phyloP scores from a whole-genome alignment of 2,797 vertebrate genomes.

The Anabas testudineus region DNA sequence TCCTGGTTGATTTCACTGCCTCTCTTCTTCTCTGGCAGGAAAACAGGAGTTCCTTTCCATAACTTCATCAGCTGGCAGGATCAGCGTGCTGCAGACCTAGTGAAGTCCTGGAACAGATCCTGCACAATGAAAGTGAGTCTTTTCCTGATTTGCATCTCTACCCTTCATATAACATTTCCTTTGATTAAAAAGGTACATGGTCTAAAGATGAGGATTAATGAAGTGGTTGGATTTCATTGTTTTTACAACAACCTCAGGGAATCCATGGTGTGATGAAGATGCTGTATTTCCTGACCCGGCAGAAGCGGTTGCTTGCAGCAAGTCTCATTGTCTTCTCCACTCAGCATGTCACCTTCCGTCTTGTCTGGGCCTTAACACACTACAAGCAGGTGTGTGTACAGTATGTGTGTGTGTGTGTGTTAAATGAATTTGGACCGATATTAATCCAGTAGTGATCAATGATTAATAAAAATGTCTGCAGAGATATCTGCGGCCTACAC shows the following conservation, averaged over 20 bases:
- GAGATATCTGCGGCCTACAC: too few relatives aligned
- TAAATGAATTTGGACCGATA: not conserved
- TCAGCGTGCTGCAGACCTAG: conserved; percentile 88
- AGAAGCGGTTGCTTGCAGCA: conserved; percentile 84
- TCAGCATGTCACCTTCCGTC: conserved; percentile 90
- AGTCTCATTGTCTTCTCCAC: conserved; percentile 90
- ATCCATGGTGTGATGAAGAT: conserved; percentile 85
- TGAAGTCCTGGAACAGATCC: conserved; percentile 93
- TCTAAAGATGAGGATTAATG: not conserved
- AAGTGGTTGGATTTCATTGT: not conserved
- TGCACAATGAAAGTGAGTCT: conserved; percentile 89
- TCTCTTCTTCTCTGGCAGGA: conserved; percentile 77
- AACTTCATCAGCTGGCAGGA: conserved; percentile 99
- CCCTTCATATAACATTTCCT: not conserved
- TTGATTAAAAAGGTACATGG: not conserved
- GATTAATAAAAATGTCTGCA: too few relatives aligned
- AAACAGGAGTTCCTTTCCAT: conserved; percentile 92
- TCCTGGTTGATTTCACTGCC: not conserved
- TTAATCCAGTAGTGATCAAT: not conserved
- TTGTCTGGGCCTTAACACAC: conserved; percentile 91
- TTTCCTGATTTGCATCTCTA: not conserved
- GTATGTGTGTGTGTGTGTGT: not conserved
- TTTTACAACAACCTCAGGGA: conserved; percentile 73
- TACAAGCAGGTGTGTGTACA: conserved; percentile 85
- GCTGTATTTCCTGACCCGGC: conserved; percentile 90